A percentile compares a stretch with the other conserved stretches of the same genome.
phyloP scores from a whole-genome alignment of 2,888 invertebrate genomes.

The Drosophila monieri region DNA sequence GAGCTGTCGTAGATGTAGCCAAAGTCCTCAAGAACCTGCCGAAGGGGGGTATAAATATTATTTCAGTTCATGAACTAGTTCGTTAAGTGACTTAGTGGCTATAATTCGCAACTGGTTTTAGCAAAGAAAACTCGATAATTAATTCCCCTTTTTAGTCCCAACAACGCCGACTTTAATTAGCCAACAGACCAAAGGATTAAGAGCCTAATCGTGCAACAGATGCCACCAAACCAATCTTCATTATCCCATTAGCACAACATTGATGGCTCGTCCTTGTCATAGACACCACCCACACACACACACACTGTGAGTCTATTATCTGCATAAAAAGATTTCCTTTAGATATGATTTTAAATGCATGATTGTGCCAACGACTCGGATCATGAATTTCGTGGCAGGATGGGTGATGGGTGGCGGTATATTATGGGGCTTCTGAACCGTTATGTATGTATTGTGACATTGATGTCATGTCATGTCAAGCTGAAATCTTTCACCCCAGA shows the following conservation, averaged over 20 bases:
- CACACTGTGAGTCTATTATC: constrained; percentile 49
- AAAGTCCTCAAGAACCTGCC: constrained; percentile 94
- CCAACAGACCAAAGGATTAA: background rate
- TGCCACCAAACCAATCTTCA: constrained; percentile 5
- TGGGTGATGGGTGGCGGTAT: background rate
- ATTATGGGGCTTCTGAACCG: constrained; percentile 36
- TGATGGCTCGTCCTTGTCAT: constrained; percentile 1
- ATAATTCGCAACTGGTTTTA: no score
- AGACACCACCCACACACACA: constrained; percentile 11
- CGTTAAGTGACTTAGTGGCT: no score
- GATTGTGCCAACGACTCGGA: constrained; percentile 8
- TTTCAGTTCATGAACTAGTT: no score
- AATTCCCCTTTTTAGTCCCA: background rate
- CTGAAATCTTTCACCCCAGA: constrained; percentile 25
- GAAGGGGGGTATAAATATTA: background rate
- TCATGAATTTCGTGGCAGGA: constrained; percentile 12
- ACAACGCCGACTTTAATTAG: background rate
- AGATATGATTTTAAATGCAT: constrained; percentile 66
- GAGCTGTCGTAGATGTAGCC: constrained; percentile 97
- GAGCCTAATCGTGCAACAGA: constrained; percentile 16
- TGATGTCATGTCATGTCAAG: constrained; percentile 69
- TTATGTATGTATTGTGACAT: constrained; percentile 59
- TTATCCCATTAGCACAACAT: constrained; percentile 13
- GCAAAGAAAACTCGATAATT: no score
- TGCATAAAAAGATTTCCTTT: constrained; percentile 61